Base-by-base conservation (phyloP, 2,113 vertebrate genomes). In the Phycodurus eques region DNA sequence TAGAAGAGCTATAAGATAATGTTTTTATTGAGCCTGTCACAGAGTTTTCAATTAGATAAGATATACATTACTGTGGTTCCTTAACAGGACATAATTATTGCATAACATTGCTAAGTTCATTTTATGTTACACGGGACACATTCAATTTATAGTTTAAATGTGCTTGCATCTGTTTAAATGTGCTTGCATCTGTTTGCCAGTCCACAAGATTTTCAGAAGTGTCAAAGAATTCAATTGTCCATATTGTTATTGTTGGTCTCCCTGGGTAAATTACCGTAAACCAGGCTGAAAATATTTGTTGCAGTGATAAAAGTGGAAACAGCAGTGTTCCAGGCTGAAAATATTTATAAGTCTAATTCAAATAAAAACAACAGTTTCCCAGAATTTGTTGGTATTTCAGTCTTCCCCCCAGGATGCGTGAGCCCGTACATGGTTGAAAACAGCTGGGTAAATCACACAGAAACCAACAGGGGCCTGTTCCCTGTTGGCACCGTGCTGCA, bases 381-480 rank as follows among this genome's bases (percentile, higher is more conserved):
- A 72, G 35, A 78, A 75, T 44, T 7, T 57, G 1, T 6, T 39
- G 31, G 35, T 70, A 13, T n/a, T 63, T 42, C 70, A 22, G 43
- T 47, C 42, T 67, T 74, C 9, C 60, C 78, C n/a, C n/a, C 74
- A 93, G 92, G 90, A 83, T 93, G 92, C 70, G 83, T 91, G 85
- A 89, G 88, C 82, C 92, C 89, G 1, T 89, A 91, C 54, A 86
- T 89, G 77, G 90, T 93, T 78, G 88, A 87, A 78, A 90, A 93
- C 84, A 92, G 92, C 89, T 90, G 87, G 87, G 91, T 89, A 73
- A 93, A 93, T 83, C 90, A 92, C 69, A 93, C 92, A 9, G 93
- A 92, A 76, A 92, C 83, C 76, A 93, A 91, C 86, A 88, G 88
- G 65, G 92, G 89, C 76, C 90, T 76, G 5, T 90, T 92, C 75